Evolutionary conservation across 1,140 invertebrate genomes (phyloP).

Genomic region (roundworm (Caenorhabditis elegans)): WBcel235 BX284605.5:7999501-8000000

Average conservation of each 20-base stretch:
- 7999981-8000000: constrained; percentile 15
- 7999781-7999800: too few species aligned
- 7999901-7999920: neutral
- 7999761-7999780: neutral
- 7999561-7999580: constrained; percentile 17
- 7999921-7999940: neutral
- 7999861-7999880: neutral
- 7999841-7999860: too few species aligned
- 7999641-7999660: neutral
- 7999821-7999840: too few species aligned
- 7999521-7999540: neutral
- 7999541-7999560: neutral
- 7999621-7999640: neutral
- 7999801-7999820: too few species aligned
- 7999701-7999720: neutral
- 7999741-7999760: neutral
- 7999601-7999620: neutral
- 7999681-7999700: neutral
- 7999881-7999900: neutral
- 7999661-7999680: neutral
- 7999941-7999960: neutral
- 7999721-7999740: neutral
- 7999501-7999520: neutral
- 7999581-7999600: constrained; percentile 20
- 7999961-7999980: neutral